Evolutionary conservation across 1,140 invertebrate genomes (phyloP).

Genomic region (Samia ricini): DNA sequence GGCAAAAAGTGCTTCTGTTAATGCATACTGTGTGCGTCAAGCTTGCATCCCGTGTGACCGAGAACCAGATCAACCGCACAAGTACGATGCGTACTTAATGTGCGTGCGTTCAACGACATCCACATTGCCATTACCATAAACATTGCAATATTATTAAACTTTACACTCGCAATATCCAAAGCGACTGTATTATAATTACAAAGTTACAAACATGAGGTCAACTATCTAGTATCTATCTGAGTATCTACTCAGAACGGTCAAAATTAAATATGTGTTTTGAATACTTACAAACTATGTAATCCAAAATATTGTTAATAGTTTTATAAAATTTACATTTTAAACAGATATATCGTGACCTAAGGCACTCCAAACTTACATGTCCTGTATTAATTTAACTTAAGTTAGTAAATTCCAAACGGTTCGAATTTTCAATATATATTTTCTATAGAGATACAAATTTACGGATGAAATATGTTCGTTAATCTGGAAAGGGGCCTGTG

Average conservation of each 20-base stretch:
- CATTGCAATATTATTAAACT: not conserved
- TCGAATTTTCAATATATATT: too few relatives aligned
- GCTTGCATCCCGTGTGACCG: constrained; percentile 36
- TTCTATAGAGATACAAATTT: not conserved
- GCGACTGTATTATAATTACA: not conserved
- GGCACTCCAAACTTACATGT: too few relatives aligned
- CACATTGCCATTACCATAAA: not conserved
- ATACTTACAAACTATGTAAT: too few relatives aligned
- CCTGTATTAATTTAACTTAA: too few relatives aligned
- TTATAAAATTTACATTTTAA: too few relatives aligned
- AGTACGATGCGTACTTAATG: constrained; percentile 11
- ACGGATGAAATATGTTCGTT: not conserved
- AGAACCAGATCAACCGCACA: constrained; percentile 25
- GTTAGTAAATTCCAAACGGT: too few relatives aligned
- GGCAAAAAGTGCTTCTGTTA: constrained; percentile 28
- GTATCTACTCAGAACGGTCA: too few relatives aligned
- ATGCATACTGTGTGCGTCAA: constrained; percentile 44
- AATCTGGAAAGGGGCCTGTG: not conserved
- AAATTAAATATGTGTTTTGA: too few relatives aligned
- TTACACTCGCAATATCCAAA: not conserved
- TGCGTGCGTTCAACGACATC: not conserved
- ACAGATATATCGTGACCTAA: too few relatives aligned
- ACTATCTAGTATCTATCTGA: not conserved
- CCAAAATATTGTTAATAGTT: too few relatives aligned
- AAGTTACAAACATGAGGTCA: not conserved